Evolutionary conservation across 1,140 invertebrate genomes (phyloP).

Genomic region (Zophobas atratus): DNA sequence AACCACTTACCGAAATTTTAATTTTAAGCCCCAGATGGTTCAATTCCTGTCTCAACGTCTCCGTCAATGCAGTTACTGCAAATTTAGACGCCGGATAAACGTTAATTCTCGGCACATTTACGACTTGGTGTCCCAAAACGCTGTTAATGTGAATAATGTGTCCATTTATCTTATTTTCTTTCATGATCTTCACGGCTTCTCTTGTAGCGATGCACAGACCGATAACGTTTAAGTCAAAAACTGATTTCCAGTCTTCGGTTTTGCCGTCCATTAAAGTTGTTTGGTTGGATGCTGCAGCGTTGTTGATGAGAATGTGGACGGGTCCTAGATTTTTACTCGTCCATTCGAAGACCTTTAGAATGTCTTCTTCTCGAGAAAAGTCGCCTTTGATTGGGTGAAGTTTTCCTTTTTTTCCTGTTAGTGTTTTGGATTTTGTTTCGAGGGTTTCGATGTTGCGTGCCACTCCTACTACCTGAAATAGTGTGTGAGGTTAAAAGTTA

Average conservation of each 20-base stretch:
- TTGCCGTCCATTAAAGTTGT: conserved; percentile 64
- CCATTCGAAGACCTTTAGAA: conserved; percentile 74
- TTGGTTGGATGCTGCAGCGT: neutral
- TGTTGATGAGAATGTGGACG: conserved; percentile 69
- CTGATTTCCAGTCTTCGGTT: conserved; percentile 70
- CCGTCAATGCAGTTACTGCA: conserved; percentile 66
- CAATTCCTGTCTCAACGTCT: conserved; percentile 69
- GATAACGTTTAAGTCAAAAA: conserved; percentile 79
- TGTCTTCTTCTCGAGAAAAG: conserved; percentile 71
- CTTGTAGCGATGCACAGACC: conserved; percentile 78
- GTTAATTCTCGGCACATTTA: conserved; percentile 64
- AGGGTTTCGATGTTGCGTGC: conserved; percentile 55
- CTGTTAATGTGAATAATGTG: conserved; percentile 49
- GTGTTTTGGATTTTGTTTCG: conserved; percentile 18
- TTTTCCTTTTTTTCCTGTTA: conserved; percentile 22
- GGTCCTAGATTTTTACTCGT: conserved; percentile 73
- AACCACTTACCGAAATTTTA: conserved; percentile 65
- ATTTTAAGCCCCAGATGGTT: conserved; percentile 67
- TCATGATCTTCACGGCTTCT: conserved; percentile 66
- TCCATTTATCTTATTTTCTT: conserved; percentile 16
- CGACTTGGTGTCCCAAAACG: conserved; percentile 56
- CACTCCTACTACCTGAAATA: conserved; percentile 14
- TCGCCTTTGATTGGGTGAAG: conserved; percentile 62
- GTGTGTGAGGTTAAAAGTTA: no score
- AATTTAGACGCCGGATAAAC: conserved; percentile 75